Percentiles rank a stretch among this genome's conserved stretches.
These are phyloP conservation scores for Lepidotrigona ventralis DNA, from an alignment of 1,140 invertebrate genomes.

Conservation along the genomic window DNA sequence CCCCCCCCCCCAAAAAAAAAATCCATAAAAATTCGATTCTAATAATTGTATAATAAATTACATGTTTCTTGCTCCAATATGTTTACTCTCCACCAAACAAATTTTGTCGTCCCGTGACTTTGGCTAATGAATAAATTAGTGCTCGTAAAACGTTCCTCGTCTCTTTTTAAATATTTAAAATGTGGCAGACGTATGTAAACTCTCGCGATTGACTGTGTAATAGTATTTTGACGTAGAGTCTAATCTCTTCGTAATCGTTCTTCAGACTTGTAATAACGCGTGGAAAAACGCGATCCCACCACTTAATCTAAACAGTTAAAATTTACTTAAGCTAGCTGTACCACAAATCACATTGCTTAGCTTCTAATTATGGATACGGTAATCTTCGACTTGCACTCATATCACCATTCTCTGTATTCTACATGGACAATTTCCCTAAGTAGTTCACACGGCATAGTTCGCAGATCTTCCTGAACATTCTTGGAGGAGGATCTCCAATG, in stretches of 20 bases:
- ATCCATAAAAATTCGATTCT: no score
- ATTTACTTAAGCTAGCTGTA: constrained; percentile 30
- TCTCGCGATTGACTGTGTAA: no score
- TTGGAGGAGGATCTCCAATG: no score
- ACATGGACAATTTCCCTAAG: constrained; percentile 8
- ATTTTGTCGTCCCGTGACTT: no score
- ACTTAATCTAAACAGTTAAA: constrained; percentile 20
- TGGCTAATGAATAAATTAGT: no score
- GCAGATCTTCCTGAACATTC: not conserved
- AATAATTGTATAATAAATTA: no score
- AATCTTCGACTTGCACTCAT: constrained; percentile 20
- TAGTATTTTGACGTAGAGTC: not conserved
- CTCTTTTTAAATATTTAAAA: no score
- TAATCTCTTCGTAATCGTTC: not conserved
- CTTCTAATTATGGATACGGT: constrained; percentile 32
- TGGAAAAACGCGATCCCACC: not conserved
- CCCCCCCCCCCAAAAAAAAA: no score
- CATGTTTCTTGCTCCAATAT: no score
- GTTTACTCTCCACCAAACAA: no score
- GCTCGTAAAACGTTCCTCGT: no score
- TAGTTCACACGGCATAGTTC: constrained; percentile 2
- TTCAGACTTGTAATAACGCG: constrained; percentile 42
- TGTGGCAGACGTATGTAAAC: no score
- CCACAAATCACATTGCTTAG: constrained; percentile 43
- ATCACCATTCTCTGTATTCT: constrained; percentile 28